Evolutionary conservation across 2,888 invertebrate species (phyloP), one percentile per base, ranked within the genome.

Genomic region (Diachrysia chrysitis): DNA sequence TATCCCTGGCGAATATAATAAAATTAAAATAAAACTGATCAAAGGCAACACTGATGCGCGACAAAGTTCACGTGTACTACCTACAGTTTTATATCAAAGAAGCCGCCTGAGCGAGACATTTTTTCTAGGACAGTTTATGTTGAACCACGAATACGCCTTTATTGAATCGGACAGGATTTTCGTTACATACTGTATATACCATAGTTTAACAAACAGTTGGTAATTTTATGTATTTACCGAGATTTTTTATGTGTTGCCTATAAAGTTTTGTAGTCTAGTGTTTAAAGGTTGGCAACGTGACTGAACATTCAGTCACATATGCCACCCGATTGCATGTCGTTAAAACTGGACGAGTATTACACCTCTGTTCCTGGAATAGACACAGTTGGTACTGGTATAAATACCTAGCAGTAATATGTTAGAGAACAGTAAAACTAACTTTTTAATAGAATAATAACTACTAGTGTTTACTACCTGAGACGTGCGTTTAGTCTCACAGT

Each of bases 121-220:
- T n/a, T n/a, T n/a, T n/a, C n/a, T n/a, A n/a, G n/a, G n/a, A n/a
- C n/a, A n/a, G n/a, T n/a, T n/a, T n/a, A n/a, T n/a, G n/a, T n/a
- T n/a, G n/a, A n/a, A n/a, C n/a, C n/a, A n/a, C n/a, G n/a, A n/a
- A n/a, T n/a, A n/a, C n/a, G n/a, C n/a, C n/a, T n/a, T n/a, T n/a
- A n/a, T n/a, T n/a, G n/a, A n/a, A n/a, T n/a, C n/a, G n/a, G n/a
- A n/a, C n/a, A n/a, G n/a, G n/a, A n/a, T n/a, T n/a, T n/a, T n/a
- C n/a, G n/a, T n/a, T n/a, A n/a, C n/a, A 84, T 85, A 65, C 37
- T 51, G 23, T 25, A 25, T 5, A 2, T 25, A 53, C 63, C 57
- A 48, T 64, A 58, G 42, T 79, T 61, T 62, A n/a, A n/a, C 16
- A 42, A 42, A n/a, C 42, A 42, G 42, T n/a, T 42, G 42, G 6